Base-by-base conservation (phyloP, 2,888 invertebrate genomes). In the Brassicogethes aeneus region DNA sequence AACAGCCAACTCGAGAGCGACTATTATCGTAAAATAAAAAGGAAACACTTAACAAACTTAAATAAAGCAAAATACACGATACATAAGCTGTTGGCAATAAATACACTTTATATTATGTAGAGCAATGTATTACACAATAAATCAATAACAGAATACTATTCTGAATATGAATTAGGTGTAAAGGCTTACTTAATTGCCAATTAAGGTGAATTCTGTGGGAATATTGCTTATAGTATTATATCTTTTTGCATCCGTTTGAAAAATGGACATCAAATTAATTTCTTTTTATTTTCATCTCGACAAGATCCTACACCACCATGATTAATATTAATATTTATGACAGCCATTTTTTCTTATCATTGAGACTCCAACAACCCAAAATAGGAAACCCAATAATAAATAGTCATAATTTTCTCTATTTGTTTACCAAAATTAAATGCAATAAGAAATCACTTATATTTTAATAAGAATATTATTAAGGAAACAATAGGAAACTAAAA, bases 131-230 rank as follows among this genome's bases (percentile, higher is more conserved):
- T 53, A 56, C 50, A 46, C 50, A 50, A 55, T 53, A 54, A 53
- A 55, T 55, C 54, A 54, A 50, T 54, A 50, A 53, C 47, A 48
- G 49, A 49, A 48, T 46, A 48, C 51, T 48, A 52, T 53, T 52
- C 53, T 52, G 52, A 50, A 48, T 47, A 45, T 53, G 50, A 53
- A 51, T 48, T 47, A 38, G 49, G 49, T 50, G 51, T 50, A 54
- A 50, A 54, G 46, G 47, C 48, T 46, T 44, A 47, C 46, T 52
- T 55, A 55, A 54, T 55, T 55, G 53, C 42, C 53, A 52, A 53
- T 55, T 54, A 55, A 23, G 23, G 23, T 5, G 23, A 23, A 23
- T 23, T 23, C 23, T 7, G 5, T 23, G 23, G 10, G 23, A 23
- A 23, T 23, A 23, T 23, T 7, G 10, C 23, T 23, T n/a, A n/a